A percentile compares a stretch with the other conserved stretches of the same genome.
These are phyloP conservation scores for Drosophila melanogaster DNA, from an alignment of 1,140 invertebrate species.

Conservation along the genomic window DNA sequence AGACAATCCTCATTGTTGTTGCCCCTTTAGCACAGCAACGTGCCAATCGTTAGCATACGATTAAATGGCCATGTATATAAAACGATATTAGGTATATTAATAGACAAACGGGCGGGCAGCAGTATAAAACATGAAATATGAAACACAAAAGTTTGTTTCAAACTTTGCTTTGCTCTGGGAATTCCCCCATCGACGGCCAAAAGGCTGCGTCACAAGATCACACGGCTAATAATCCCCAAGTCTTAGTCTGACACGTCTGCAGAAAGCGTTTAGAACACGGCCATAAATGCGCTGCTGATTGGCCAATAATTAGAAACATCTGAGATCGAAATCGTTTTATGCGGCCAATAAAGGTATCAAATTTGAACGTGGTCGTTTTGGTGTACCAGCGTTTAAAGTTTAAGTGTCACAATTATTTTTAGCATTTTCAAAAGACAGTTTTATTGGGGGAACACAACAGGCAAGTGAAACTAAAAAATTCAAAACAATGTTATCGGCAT, in stretches of 20 bases:
- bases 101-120: constrained; percentile 25
- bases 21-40: constrained; percentile 48
- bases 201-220: constrained; percentile 61
- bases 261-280: constrained; percentile 18
- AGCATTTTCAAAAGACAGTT: neutral
- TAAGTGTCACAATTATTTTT: constrained; percentile 31
- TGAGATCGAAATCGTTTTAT: neutral
- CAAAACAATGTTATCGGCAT: neutral
- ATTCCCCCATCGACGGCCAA: constrained; percentile 51
- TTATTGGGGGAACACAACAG: neutral
- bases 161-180: constrained; percentile 62
- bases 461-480: constrained; percentile 4
- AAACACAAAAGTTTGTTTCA: constrained; percentile 66
- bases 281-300: constrained; percentile 12
- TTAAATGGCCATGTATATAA: constrained; percentile 52
- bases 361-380: neutral
- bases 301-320: constrained; percentile 32
- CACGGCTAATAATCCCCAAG: constrained; percentile 20
- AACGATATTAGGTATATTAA: constrained; percentile 32
- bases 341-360: constrained; percentile 4
- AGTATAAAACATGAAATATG: constrained; percentile 57
- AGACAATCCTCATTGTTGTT: constrained; percentile 70
- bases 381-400: constrained; percentile 1
- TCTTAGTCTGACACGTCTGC: constrained; percentile 38
- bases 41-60: constrained; percentile 79